phyloP scores from a whole-genome alignment of 2,888 invertebrate genomes.

The Synanthedon vespiformis region DNA sequence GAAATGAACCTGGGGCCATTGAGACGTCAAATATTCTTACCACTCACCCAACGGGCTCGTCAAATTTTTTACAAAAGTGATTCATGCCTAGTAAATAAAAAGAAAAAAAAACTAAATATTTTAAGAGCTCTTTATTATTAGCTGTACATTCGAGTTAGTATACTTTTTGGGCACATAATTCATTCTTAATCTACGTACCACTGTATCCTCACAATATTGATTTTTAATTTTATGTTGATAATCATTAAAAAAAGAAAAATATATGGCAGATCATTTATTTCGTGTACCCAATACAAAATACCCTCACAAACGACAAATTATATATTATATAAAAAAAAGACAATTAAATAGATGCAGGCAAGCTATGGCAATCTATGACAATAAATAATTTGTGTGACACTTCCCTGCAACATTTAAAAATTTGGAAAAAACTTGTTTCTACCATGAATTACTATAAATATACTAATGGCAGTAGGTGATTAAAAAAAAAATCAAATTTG shows the following conservation, averaged over 20 bases:
- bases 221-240: conserved; percentile 50
- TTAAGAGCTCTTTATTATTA: conserved; percentile 70
- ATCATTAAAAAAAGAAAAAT: conserved; percentile 58
- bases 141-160: conserved; percentile 73
- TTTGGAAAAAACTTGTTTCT: conserved; percentile 36
- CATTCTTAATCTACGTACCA: conserved; percentile 62
- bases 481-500: conserved; percentile 44
- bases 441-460: conserved; percentile 50
- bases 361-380: conserved; percentile 64
- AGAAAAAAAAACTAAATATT: conserved; percentile 29
- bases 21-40: too few relatives aligned
- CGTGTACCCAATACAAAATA: conserved; percentile 61
- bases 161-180: conserved; percentile 68
- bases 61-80: not conserved
- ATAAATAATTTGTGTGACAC: conserved; percentile 62
- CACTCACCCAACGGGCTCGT: too few relatives aligned
- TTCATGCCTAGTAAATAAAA: conserved; percentile 1
- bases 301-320: conserved; percentile 58
- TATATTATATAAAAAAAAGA: conserved; percentile 30
- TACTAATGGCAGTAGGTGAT: conserved; percentile 61
- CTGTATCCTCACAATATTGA: conserved; percentile 45
- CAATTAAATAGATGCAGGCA: conserved; percentile 69
- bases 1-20: too few relatives aligned
- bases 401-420: conserved; percentile 60
- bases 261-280: conserved; percentile 70